Base-by-base conservation (phyloP, 2,888 invertebrate species). In the Teleiodes luculella region DNA sequence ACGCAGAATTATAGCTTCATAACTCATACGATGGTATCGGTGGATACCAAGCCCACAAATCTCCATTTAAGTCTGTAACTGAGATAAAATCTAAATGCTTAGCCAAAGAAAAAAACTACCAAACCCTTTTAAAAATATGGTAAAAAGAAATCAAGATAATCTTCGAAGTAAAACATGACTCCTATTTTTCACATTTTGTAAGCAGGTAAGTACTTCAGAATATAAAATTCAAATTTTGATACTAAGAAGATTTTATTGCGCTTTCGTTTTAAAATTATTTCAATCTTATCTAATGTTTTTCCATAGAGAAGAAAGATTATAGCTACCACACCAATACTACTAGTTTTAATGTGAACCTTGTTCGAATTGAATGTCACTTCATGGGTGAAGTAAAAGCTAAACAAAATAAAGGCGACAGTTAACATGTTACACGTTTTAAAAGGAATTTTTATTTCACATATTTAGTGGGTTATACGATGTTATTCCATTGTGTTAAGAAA, bases 41-140 rank as follows among this genome's bases (percentile, higher is more conserved):
- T 54, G 62, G 53, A 62, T 63, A 65, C 61, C 61, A 57, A 66
- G 64, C 63, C 60, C 61, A 73, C 68, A 72, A 69, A 74, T 74
- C 66, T 69, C 70, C 67, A 76, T 76, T 72, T 70, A 66, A 61
- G 69, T 66, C 66, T 37, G 59, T 63, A 62, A 65, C 60, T 57
- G 59, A 60, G 66, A 73, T 71, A 70, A 33, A 56, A 76, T 72
- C 68, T 47, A 64, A 64, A 61, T 58, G 59, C 52, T 58, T 53
- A 58, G 63, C 58, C 60, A 49, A 63, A 60, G 62, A 56, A 60
- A 64, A 69, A 65, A 64, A 62, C 53, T 52, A 55, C 31, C 48
- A 60, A 59, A 57, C 63, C 63, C 57, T 60, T 61, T 68, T 61
- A 57, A 55, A 46, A 61, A 61, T 65, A 63, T 63, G 60, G 57